Evolutionary conservation across 23 tunicate species (phyloP), one percentile per base, ranked within the genome.

Genomic region (Trididemnum nubilum): DNA sequence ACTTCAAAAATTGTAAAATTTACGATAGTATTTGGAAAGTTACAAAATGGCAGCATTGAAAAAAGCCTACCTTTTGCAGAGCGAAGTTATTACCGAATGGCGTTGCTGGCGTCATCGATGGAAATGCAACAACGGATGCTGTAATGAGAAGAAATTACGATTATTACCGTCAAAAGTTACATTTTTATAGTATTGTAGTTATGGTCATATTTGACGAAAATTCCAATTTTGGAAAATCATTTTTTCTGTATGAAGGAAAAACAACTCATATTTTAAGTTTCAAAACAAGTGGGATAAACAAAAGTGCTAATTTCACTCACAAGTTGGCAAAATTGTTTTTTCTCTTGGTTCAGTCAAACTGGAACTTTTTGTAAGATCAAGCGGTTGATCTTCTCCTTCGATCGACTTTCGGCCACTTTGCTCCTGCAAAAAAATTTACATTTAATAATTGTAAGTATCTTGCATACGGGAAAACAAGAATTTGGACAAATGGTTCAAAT

Each of bases 351-450:
- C 67, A 21, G 67, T 3, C 18, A n/a, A 32, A 24, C 25, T 12
- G 22, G 74, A 67, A 5, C 74, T 37, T 9, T 37, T 67, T 24
- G 74, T 30, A 23, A 73, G 59, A 73, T 73, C 79, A 22, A 73
- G 79, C 21, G 79, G 79, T 39, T 73, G 79, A 15, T 67, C 74
- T 21, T 15, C 4, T 7, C 9, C 12, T 33, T 67, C 38, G 7
- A 12, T 31, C 33, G 31, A 4, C 33, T 67, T 67, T 15, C 18
- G 33, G 31, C 74, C 38, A 67, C 2, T 32, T 67, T 67, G 38
- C 18, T 32, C 38, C 74, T 67, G 25, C 9, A 33, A 67, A 12
- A 61, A 24, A 49, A 61, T 15, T 12, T n/a, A 21, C 29, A 5
- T 15, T 22, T 61, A 21, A 15, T 22, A 21, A 61, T 61, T 5